Base-by-base conservation (phyloP, 2,797 vertebrate genomes). In the Xenopus petersii region DNA sequence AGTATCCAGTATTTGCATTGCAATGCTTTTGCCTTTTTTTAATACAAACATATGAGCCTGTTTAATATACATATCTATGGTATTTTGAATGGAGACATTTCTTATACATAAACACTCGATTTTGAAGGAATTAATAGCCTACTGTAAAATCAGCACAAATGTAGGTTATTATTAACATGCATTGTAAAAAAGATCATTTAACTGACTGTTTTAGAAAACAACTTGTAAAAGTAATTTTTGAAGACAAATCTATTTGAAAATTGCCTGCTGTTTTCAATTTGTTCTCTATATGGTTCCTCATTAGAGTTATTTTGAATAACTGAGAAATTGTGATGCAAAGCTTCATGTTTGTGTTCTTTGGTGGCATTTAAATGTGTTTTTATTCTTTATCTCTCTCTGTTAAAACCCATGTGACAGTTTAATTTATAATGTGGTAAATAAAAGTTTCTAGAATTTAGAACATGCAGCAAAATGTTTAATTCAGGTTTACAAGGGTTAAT, bases 191-290 rank as follows among this genome's bases (percentile, higher is more conserved):
- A 72, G 58, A 72, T 72, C 64, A 67, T 72, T 77, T 61, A 68
- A 71, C 58, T 17, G 15, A 54, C 10, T 67, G 58, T 62, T 72
- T 67, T 62, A 55, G 36, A 68, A 61, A 72, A 48, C 21, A 67
- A 77, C 16, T 63, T 67, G 75, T 62, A 56, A 67, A 77, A 77
- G 70, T 64, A 17, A 63, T 72, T 77, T 77, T 71, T 72, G 48
- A 63, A 72, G 71, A 72, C 75, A 77, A 77, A 67, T 72, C 24
- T 55, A 30, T 71, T 63, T 62, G 21, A 17, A 71, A 54, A 67
- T 64, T 66, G 58, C 75, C 75, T 72, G 75, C 75, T 77, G 75
- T 59, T 77, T 72, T 77, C 64, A 67, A 72, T 77, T 72, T 58
- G 71, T 61, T 71, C 58, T 15, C 64, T 72, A 67, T 72, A 63